Percentiles rank a stretch among this genome's conserved stretches.
Conservation (phyloP, 2,797 vertebrate genomes). For the Sciurus vulgaris region DNA sequence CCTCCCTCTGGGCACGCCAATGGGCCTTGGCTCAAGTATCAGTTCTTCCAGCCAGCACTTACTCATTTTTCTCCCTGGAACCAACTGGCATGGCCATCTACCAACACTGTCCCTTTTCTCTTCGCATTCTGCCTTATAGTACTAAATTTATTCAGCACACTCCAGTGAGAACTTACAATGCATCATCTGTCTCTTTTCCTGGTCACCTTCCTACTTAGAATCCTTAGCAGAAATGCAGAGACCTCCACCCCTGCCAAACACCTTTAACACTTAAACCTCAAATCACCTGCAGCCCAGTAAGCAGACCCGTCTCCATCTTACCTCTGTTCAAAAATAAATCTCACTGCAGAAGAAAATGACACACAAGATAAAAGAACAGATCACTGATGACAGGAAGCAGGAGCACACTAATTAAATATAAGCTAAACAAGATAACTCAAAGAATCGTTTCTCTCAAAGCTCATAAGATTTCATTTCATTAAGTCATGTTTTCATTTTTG, state of each 20-base stretch:
- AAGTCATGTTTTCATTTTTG: slow-evolving; percentile 16
- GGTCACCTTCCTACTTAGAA: not conserved
- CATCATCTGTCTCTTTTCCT: not conserved
- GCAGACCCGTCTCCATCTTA: not conserved
- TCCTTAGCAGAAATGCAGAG: not conserved
- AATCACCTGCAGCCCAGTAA: not conserved
- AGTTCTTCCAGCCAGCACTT: not conserved
- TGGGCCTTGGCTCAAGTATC: not conserved
- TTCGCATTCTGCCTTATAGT: not conserved
- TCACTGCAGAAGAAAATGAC: not conserved
- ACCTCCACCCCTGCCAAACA: not conserved
- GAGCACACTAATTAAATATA: not conserved
- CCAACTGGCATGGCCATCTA: no score
- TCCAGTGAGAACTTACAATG: not conserved
- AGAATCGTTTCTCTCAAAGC: not conserved
- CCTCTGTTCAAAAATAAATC: slow-evolving; percentile 26
- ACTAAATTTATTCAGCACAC: not conserved
- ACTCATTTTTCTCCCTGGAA: not conserved
- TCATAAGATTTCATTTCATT: slow-evolving; percentile 30
- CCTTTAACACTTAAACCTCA: not conserved
- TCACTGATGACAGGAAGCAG: not conserved
- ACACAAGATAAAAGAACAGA: not conserved
- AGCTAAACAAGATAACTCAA: not conserved
- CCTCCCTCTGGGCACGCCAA: not conserved
- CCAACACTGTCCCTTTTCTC: not conserved